Evolutionary conservation across 1,140 invertebrate species (phyloP).

Genomic region (Homalodisca vitripennis): DNA sequence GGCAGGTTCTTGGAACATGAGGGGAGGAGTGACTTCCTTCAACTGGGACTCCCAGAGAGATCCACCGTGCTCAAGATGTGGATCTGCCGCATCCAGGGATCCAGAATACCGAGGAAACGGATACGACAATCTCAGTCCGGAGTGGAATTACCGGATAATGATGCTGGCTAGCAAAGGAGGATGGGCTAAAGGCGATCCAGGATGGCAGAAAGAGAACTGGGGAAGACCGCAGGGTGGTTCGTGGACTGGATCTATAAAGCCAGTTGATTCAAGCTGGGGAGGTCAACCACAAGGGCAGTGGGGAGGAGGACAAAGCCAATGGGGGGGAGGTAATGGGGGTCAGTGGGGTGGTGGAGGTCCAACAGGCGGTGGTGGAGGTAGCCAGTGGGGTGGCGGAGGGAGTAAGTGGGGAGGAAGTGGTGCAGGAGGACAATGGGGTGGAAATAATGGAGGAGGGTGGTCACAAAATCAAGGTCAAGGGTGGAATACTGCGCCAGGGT

Average conservation of each 20-base stretch:
- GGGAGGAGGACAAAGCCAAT: conserved; percentile 6
- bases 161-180: conserved; percentile 25
- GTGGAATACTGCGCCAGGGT: conserved; percentile 16
- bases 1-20: conserved; percentile 33
- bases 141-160: conserved; percentile 36
- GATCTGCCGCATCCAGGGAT: conserved; percentile 13
- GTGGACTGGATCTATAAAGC: conserved; percentile 1
- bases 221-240: not conserved
- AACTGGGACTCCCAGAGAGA: conserved; percentile 34
- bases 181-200: not conserved
- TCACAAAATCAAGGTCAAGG: conserved; percentile 11
- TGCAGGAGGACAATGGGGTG: not conserved
- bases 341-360: conserved; percentile 4
- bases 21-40: conserved; percentile 34
- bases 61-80: conserved; percentile 13
- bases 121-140: conserved; percentile 43
- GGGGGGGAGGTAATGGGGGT: conserved; percentile 15
- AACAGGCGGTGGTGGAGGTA: conserved; percentile 6
- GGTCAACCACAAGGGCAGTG: not conserved
- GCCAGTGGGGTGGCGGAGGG: conserved; percentile 10
- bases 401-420: not conserved
- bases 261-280: not conserved
- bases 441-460: not conserved
- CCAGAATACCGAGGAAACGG: conserved; percentile 41
- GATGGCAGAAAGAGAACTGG: conserved; percentile 1